These are phyloP conservation scores for Argyra leucocephala DNA, from an alignment of 2,888 invertebrate species.

Conservation along the genomic window DNA sequence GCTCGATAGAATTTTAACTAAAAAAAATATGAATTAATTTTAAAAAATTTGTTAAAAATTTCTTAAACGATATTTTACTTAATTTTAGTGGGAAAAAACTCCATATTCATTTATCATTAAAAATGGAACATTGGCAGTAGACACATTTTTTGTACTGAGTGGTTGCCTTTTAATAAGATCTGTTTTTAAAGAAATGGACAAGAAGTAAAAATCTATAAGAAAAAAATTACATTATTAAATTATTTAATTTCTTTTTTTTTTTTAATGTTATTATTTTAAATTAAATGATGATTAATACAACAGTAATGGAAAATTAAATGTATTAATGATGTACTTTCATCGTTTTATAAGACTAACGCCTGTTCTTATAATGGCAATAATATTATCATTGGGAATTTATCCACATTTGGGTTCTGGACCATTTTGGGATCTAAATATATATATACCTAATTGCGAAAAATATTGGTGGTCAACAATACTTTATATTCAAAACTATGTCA, in stretches of 20 bases:
- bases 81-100: constrained; percentile 20
- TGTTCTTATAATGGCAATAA: constrained; percentile 42
- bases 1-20: too few species aligned
- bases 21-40: too few species aligned
- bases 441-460: constrained; percentile 28
- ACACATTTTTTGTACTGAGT: constrained; percentile 50
- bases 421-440: constrained; percentile 19
- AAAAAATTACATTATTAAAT: too few species aligned
- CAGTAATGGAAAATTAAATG: constrained; percentile 29
- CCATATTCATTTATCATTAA: constrained; percentile 23
- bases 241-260: too few species aligned
- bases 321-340: constrained; percentile 32
- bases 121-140: constrained; percentile 46
- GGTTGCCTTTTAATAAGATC: constrained; percentile 45
- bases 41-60: too few species aligned
- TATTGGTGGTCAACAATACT: constrained; percentile 44
- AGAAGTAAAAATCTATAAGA: constrained; percentile 13
- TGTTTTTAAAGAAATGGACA: constrained; percentile 23
- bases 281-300: not conserved
- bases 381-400: constrained; percentile 42
- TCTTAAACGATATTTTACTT: too few species aligned
- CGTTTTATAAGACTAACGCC: constrained; percentile 45
- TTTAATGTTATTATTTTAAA: too few species aligned
- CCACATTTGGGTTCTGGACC: constrained; percentile 44
- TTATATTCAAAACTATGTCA: constrained; percentile 43